Evolutionary conservation across 2,888 invertebrate genomes (phyloP), one percentile per base, ranked within the genome.

Genomic region (Synanthedon vespiformis): DNA sequence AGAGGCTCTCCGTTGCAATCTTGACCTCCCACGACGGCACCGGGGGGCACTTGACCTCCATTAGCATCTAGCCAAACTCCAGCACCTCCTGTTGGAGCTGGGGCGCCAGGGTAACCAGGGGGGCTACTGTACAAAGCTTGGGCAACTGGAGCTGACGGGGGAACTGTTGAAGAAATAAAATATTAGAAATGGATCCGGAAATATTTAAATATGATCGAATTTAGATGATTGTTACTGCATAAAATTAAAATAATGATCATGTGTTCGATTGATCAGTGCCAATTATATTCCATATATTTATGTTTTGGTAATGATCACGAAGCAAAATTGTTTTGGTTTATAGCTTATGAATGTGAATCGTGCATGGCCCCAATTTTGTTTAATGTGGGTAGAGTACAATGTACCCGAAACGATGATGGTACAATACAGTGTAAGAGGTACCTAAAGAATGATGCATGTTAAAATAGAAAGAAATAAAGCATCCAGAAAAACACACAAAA

Each of bases 1-100:
- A 93, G 62, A 4, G 89, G 88, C 63, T 90, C 90, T 27, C 90
- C 90, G 27, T 68, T 78, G 57, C 71, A 70, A 70, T 90, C 90
- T 57, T 86, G 88, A 8, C 93, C 92, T 2, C 90, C 93, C 6
- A 90, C 82, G 40, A 94, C 83, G 0, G 94, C 93, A 55, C 92
- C 92, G 2, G 92, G 89, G 2, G 94, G 94, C 41, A 94, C 85
- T 62, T 90, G 89, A 1, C 91, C 92, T 6, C 88, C 89, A 10
- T 80, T 70, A 0, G 89, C 87, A 51, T 90, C 86, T 18, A 92
- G 89, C 94, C 90, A 90, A 55, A 81, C 78, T 1, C 88, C 85
- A 2, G 68, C 63, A 10, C 85, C 83, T 18, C 79, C 72, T 8
- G 57, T 55, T 3, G 58, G 13, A 12, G 1, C 57, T 56, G 18